Evolutionary conservation across 1,140 invertebrate species (phyloP).

Genomic region (Hirudo medicinalis): DNA sequence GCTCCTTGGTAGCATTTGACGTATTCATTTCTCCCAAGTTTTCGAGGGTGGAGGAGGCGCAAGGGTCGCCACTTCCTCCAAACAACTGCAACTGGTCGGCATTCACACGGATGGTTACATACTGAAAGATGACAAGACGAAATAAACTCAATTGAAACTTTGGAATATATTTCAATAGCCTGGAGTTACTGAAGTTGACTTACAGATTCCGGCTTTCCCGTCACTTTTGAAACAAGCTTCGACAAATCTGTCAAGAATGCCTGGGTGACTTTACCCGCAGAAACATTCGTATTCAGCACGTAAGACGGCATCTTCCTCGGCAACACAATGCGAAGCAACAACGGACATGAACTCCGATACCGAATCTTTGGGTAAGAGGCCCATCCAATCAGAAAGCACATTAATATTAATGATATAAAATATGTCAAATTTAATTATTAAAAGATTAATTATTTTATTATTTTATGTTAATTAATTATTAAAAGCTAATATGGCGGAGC

Average conservation of each 20-base stretch:
- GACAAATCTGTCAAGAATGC: not conserved
- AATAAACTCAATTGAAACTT: too few species aligned
- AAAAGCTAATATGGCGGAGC: too few species aligned
- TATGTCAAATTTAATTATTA: too few species aligned
- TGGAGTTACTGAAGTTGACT: not conserved
- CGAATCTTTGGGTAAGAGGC: too few species aligned
- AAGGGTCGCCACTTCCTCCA: not conserved
- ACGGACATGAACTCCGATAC: not conserved
- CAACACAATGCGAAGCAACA: not conserved
- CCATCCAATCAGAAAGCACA: too few species aligned
- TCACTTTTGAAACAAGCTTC: constrained; percentile 3
- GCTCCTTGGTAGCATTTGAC: not conserved
- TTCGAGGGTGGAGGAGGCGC: not conserved
- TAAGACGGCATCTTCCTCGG: constrained; percentile 9
- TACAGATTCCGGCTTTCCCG: constrained; percentile 11
- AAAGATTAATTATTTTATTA: too few species aligned
- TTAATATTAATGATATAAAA: too few species aligned
- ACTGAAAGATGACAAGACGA: not conserved
- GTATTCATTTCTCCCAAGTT: not conserved
- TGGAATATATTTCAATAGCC: not conserved
- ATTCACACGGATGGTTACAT: not conserved
- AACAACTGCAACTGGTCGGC: constrained; percentile 1
- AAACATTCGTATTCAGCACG: constrained; percentile 22
- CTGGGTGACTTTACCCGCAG: constrained; percentile 12
- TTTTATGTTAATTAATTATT: too few species aligned